These are phyloP conservation scores for Bellardia bayeri DNA, from an alignment of 2,888 invertebrate genomes.

Conservation along the genomic window DNA sequence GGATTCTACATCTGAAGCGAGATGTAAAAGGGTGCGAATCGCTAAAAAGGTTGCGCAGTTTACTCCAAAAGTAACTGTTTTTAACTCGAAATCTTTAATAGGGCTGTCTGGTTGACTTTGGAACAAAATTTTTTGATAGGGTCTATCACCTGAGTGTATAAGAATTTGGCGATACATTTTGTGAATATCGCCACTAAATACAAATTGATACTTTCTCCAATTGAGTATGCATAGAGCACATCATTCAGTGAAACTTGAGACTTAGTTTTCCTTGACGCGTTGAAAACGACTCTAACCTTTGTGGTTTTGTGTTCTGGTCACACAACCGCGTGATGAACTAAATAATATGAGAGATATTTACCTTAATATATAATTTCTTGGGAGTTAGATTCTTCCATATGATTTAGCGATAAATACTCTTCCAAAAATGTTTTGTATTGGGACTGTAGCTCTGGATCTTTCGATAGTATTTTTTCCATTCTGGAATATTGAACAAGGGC, in stretches of 20 bases:
- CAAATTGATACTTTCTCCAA: conserved; percentile 55
- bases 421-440: conserved; percentile 35
- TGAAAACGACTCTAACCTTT: conserved; percentile 72
- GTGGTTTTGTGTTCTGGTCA: conserved; percentile 65
- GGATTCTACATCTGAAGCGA: conserved; percentile 45
- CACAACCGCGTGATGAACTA: conserved; percentile 70
- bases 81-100: conserved; percentile 54
- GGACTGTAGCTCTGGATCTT: background rate
- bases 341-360: conserved; percentile 5
- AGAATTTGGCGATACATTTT: conserved; percentile 70
- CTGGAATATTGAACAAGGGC: conserved; percentile 29
- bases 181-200: too few species aligned
- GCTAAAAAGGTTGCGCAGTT: conserved; percentile 54
- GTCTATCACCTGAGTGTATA: conserved; percentile 54
- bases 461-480: conserved; percentile 31
- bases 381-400: conserved; percentile 35
- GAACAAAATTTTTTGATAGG: conserved; percentile 71
- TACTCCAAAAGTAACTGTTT: conserved; percentile 71
- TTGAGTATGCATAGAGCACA: conserved; percentile 50
- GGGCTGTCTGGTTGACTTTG: conserved; percentile 4
- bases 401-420: conserved; percentile 50
- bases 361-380: conserved; percentile 5
- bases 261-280: conserved; percentile 65
- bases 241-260: conserved; percentile 64
- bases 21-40: conserved; percentile 57